Conservation (phyloP, 2,113 vertebrate species). For the Melierax canorus region DNA sequence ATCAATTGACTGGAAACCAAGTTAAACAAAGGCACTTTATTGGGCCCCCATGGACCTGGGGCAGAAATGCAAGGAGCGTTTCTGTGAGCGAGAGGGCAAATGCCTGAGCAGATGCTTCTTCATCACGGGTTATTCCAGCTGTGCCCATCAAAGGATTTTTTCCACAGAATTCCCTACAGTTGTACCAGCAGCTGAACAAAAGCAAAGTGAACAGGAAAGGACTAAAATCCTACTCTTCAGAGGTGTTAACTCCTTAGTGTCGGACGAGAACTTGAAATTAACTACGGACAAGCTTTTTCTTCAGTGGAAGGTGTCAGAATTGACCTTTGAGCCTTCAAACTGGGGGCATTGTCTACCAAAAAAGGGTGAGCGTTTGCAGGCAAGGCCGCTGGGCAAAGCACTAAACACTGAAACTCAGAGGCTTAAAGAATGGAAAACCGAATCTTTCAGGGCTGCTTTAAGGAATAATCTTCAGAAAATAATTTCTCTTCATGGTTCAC, state of each 20-base stretch:
- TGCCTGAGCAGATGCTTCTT: neutral
- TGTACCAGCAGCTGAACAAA: neutral
- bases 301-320: neutral
- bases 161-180: neutral
- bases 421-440: neutral
- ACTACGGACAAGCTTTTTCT: neutral
- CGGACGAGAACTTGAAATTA: neutral
- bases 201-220: neutral
- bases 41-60: no score
- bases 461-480: neutral
- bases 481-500: neutral
- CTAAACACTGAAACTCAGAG: neutral
- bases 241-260: neutral
- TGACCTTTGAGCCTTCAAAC: fast-evolving
- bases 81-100: neutral
- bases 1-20: neutral
- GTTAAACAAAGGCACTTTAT: neutral
- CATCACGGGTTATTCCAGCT: neutral
- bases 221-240: neutral
- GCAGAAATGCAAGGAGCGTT: neutral
- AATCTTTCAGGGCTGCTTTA: neutral
- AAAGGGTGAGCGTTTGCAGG: fast-evolving
- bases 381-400: neutral
- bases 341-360: fast-evolving
- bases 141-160: neutral